phyloP scores from a whole-genome alignment of 2,113 vertebrate genomes.

The Cryptoleucopteryx plumbea region DNA sequence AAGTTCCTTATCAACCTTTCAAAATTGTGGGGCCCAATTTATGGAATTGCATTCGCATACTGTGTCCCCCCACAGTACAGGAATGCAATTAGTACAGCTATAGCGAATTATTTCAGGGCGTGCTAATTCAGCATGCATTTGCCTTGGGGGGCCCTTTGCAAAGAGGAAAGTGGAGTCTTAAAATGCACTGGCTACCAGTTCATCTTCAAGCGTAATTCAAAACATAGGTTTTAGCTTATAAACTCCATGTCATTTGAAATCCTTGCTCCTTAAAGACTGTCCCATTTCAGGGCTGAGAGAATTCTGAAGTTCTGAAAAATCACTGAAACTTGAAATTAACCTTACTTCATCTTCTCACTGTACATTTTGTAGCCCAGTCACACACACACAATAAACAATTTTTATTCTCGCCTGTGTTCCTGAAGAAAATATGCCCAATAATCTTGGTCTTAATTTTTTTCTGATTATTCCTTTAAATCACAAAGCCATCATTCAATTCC shows the following conservation, averaged over 20 bases:
- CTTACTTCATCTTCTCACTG: neutral
- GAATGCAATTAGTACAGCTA: neutral
- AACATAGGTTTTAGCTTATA: neutral
- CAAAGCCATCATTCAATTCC: neutral
- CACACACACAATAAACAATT: neutral
- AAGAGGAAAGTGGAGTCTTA: neutral
- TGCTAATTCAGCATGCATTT: neutral
- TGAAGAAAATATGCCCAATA: neutral
- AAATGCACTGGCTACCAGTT: neutral
- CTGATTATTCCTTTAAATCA: constrained; percentile 17
- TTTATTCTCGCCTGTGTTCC: neutral
- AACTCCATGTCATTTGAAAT: neutral
- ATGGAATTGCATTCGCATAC: neutral
- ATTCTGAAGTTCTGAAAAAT: neutral
- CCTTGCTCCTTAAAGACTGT: neutral
- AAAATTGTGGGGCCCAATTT: neutral
- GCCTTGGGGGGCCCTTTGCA: neutral
- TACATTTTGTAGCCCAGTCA: neutral
- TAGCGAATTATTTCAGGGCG: neutral
- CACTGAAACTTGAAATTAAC: neutral
- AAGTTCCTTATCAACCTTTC: neutral
- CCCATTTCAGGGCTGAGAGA: neutral
- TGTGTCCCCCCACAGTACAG: neutral
- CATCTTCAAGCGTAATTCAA: neutral
- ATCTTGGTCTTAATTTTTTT: neutral